Conservation (phyloP, 1,140 invertebrate genomes). For the Rhopalosiphum padi region DNA sequence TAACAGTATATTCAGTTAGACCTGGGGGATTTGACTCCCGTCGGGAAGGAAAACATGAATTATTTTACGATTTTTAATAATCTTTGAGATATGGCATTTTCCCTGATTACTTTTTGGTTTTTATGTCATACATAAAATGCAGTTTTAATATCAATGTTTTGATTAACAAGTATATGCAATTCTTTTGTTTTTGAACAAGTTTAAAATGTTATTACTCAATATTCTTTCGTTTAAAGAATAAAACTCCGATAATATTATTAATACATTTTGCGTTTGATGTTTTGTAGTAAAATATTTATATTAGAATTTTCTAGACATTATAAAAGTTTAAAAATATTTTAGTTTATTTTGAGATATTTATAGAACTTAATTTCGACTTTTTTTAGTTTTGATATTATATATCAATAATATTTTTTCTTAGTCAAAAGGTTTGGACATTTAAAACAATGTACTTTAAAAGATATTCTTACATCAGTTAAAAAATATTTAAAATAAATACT, state of each 20-base stretch:
- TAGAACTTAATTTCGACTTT: background rate
- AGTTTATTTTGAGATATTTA: background rate
- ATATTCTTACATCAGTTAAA: background rate
- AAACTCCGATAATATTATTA: background rate
- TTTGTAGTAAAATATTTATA: background rate
- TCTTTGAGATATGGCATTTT: background rate
- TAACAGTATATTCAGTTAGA: background rate
- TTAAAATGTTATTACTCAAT: background rate
- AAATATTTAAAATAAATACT: background rate
- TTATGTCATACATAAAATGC: background rate
- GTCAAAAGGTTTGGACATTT: background rate
- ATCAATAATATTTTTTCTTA: background rate
- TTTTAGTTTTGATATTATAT: background rate
- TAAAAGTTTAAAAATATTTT: background rate
- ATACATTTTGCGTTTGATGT: background rate
- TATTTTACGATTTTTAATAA: conserved; percentile 3
- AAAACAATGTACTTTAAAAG: background rate
- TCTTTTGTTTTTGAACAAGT: background rate
- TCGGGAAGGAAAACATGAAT: background rate
- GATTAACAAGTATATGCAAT: background rate
- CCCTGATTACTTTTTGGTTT: background rate
- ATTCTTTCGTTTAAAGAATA: background rate
- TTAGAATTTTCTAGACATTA: background rate
- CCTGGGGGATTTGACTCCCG: background rate
- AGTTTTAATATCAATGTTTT: background rate